Base-by-base conservation (phyloP, 2,888 invertebrate species). In the Protonemura montana region DNA sequence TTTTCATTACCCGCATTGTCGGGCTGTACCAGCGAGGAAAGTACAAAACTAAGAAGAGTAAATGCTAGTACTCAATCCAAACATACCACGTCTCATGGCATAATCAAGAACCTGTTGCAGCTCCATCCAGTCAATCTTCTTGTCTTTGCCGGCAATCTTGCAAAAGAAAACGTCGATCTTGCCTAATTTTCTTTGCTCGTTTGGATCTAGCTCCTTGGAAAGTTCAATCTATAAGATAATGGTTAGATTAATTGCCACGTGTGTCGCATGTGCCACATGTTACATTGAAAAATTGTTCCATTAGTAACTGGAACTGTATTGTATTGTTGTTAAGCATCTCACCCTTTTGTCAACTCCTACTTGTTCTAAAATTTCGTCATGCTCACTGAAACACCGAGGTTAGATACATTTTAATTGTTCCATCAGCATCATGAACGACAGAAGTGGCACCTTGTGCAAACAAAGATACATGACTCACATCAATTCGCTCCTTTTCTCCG, bases 81-180 rank as follows among this genome's bases (percentile, higher is more conserved):
- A 28, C 87, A 90, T 93, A 96, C 98, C 98, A 92, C 95, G 95
- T 90, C 95, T 94, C 94, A 97, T 95, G 85, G 97, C 96, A 91
- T 96, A 95, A 92, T 98, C 97, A 88, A 99, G 93, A 88, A 99
- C 96, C 90, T 97, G 95, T 91, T 97, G 97, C 35, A 99, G 93
- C 90, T 98, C 98, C 91, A 95, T 95, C 95, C 98, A 98, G 92
- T 98, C 98, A 0, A 99, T 96, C 91, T 99, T 98, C 90, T 96
- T 94, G 89, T 98, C 98, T 28, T 94, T 94, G 0, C 98, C 98
- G 41, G 98, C 97, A 85, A 98, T 93, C 84, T 96, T 95, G 88
- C 93, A 93, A 93, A 98, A 99, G 92, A 97, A 95, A 83, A 96
- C 94, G 87, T 90, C 90, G 87, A 93, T 90, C 80, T 89, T 88